Conservation (phyloP, 2,113 vertebrate genomes). For the Meleagris gallopavo region DNA sequence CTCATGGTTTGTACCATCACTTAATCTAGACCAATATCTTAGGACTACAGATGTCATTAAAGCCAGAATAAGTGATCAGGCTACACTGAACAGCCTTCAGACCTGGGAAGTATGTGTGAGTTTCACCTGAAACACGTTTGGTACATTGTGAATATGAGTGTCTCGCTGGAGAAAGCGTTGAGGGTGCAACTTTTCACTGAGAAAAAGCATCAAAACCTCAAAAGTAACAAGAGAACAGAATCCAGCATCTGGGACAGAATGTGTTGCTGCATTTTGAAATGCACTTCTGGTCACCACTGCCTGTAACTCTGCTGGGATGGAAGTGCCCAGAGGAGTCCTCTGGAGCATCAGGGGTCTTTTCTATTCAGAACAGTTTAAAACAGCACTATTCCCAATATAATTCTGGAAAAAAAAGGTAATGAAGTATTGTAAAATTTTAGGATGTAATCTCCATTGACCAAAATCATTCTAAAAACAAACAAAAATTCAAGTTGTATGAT, state of each 20-base stretch:
- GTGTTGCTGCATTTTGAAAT: neutral
- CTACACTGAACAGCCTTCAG: neutral
- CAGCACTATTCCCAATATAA: neutral
- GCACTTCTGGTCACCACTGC: neutral
- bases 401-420: neutral
- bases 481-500: neutral
- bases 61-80: neutral
- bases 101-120: rapidly evolving
- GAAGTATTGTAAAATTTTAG: neutral
- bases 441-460: neutral
- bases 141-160: neutral
- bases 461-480: neutral
- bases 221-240: neutral
- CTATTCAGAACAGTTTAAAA: neutral
- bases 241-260: neutral
- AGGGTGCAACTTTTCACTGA: neutral
- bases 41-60: neutral
- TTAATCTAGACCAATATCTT: neutral
- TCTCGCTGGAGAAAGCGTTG: neutral
- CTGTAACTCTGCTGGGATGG: neutral
- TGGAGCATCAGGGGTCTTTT: neutral
- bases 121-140: neutral
- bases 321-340: neutral
- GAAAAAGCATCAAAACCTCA: neutral
- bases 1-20: neutral